These are phyloP conservation scores for Rhadinocentrus ornatus DNA, from an alignment of 2,797 vertebrate genomes.

Conservation along the genomic window DNA sequence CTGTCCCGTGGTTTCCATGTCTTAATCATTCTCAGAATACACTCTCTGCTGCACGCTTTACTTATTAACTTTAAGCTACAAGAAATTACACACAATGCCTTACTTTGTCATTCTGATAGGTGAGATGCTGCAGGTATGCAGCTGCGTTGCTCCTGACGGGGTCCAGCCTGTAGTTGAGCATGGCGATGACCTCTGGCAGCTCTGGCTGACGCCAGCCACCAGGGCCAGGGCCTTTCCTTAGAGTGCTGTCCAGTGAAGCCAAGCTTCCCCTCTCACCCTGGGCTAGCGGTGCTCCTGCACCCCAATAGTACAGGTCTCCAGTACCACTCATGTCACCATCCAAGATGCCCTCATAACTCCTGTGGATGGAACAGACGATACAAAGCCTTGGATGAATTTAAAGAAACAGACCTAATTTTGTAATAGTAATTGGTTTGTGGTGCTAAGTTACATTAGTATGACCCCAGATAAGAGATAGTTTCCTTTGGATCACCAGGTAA, in stretches of 20 bases:
- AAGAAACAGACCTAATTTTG: neutral
- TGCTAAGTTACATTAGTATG: too few relatives aligned
- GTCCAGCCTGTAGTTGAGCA: slow-evolving; percentile 95
- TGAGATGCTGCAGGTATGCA: slow-evolving; percentile 95
- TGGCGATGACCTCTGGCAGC: slow-evolving; percentile 94
- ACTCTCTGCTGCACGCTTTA: neutral
- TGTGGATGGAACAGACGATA: slow-evolving; percentile 52
- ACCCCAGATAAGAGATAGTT: neutral
- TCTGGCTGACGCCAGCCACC: slow-evolving; percentile 92
- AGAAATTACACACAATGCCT: neutral
- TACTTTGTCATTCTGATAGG: slow-evolving; percentile 96
- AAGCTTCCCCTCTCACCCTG: slow-evolving; percentile 94
- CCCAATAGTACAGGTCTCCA: slow-evolving; percentile 90
- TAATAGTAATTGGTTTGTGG: too few relatives aligned
- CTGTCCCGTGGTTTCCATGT: neutral
- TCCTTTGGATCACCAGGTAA: neutral
- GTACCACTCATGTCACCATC: slow-evolving; percentile 86
- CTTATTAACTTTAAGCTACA: neutral
- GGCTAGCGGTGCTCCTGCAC: slow-evolving; percentile 86
- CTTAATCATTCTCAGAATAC: neutral
- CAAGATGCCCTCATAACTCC: slow-evolving; percentile 95
- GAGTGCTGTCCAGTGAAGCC: slow-evolving; percentile 95
- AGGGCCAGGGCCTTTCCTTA: slow-evolving; percentile 84
- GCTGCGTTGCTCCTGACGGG: slow-evolving; percentile 95
- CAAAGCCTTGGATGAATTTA: neutral